Percentiles rank a stretch among this genome's conserved stretches.
phyloP scores from a whole-genome alignment of 2,888 invertebrate species.

The Drosophila cracens region DNA sequence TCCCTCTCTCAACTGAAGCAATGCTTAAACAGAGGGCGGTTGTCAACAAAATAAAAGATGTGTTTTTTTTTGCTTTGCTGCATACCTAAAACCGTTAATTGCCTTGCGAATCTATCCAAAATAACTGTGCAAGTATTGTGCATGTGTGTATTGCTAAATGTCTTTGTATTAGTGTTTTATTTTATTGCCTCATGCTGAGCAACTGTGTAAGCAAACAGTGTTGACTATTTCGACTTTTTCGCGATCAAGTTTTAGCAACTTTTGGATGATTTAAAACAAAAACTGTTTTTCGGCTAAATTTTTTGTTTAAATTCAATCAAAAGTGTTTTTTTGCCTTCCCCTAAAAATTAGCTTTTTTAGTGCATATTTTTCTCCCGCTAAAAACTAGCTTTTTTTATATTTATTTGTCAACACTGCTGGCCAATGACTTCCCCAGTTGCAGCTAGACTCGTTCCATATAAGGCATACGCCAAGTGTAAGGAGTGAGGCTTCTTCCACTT shows the following conservation, averaged over 20 bases:
- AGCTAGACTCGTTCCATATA: background rate
- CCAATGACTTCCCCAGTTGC: background rate
- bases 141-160: background rate
- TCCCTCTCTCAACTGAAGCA: background rate
- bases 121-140: constrained; percentile 5
- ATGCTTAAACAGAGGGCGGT: constrained; percentile 23
- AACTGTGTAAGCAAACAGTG: constrained; percentile 4
- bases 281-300: background rate
- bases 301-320: background rate
- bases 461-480: constrained; percentile 46
- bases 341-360: background rate
- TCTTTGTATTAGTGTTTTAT: background rate
- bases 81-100: constrained; percentile 66
- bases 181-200: constrained; percentile 1
- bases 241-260: background rate
- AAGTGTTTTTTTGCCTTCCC: background rate
- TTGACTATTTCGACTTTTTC: constrained; percentile 1
- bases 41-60: constrained; percentile 1
- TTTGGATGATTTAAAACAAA: background rate
- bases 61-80: constrained; percentile 20
- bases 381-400: background rate
- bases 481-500: constrained; percentile 30
- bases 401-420: background rate
- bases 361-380: background rate
- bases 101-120: constrained; percentile 51